Conservation (phyloP, 2,113 vertebrate species). For the Jaculus jaculus region DNA sequence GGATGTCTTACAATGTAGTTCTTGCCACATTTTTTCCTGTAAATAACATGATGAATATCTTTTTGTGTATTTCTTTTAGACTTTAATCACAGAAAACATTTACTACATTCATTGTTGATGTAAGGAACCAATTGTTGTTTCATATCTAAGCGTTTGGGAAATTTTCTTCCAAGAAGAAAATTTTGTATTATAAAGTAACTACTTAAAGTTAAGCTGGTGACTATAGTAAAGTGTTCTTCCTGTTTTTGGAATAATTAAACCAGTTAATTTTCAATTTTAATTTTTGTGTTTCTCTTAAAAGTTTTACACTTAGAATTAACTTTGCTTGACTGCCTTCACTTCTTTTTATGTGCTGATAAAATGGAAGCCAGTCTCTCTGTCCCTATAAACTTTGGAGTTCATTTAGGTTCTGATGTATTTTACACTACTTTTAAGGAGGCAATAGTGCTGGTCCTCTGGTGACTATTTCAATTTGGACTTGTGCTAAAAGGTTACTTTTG, state of each 20-base stretch:
- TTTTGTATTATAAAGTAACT: neutral
- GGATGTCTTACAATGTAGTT: neutral
- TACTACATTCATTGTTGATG: neutral
- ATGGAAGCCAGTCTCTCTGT: neutral
- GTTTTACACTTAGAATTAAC: conserved; percentile 10
- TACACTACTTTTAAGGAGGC: conserved; percentile 17
- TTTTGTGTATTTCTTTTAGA: conserved; percentile 37
- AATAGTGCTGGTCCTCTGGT: conserved; percentile 1
- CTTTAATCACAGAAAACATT: neutral
- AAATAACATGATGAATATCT: neutral
- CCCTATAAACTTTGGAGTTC: neutral
- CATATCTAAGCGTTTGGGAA: neutral
- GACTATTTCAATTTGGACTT: conserved; percentile 7
- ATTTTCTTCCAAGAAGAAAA: neutral
- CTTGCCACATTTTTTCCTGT: neutral
- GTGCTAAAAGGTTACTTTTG: conserved; percentile 42
- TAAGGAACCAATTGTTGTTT: neutral
- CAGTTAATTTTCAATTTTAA: conserved; percentile 42
- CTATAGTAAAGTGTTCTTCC: neutral
- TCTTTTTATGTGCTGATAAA: conserved; percentile 60
- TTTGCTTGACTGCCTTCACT: conserved; percentile 8
- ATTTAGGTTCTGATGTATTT: neutral
- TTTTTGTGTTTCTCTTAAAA: conserved; percentile 54
- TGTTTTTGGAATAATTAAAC: conserved; percentile 3
- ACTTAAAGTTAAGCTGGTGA: neutral